These are phyloP conservation scores for Cladorhizidae sp. DNA, from an alignment of 37 sponge, comb jelly and placozoan genomes.

Conservation along the genomic window DNA sequence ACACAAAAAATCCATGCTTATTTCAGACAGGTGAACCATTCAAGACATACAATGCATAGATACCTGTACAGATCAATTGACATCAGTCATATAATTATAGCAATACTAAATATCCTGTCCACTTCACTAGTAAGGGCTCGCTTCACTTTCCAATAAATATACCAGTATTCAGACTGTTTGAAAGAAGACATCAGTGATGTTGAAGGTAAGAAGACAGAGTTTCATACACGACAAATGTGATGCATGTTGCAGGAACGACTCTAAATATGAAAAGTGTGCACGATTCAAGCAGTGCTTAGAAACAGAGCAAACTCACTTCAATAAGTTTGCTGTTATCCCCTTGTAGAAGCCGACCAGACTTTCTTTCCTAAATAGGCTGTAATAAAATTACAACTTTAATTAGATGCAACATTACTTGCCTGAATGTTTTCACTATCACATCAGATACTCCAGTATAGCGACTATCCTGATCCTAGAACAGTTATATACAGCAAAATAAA, in stretches of 20 bases:
- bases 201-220: constrained; percentile 50
- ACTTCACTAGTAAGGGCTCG: too few relatives aligned
- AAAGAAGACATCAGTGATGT: too few relatives aligned
- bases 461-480: constrained; percentile 70
- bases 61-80: too few relatives aligned
- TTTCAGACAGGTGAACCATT: too few relatives aligned
- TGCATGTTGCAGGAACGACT: constrained; percentile 92
- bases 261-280: constrained; percentile 23
- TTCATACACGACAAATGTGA: constrained; percentile 95
- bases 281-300: not conserved
- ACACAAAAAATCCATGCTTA: too few relatives aligned
- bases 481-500: not conserved
- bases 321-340: constrained; percentile 81
- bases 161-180: too few relatives aligned
- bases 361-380: constrained; percentile 59
- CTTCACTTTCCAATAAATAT: too few relatives aligned
- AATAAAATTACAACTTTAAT: not conserved
- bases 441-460: constrained; percentile 46
- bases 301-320: constrained; percentile 50
- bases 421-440: constrained; percentile 36
- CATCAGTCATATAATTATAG: too few relatives aligned
- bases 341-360: constrained; percentile 90
- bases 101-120: too few relatives aligned
- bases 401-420: constrained; percentile 21
- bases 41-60: too few relatives aligned